Evolutionary conservation across 2,113 vertebrate genomes (phyloP).

Genomic region (Vidua macroura): DNA sequence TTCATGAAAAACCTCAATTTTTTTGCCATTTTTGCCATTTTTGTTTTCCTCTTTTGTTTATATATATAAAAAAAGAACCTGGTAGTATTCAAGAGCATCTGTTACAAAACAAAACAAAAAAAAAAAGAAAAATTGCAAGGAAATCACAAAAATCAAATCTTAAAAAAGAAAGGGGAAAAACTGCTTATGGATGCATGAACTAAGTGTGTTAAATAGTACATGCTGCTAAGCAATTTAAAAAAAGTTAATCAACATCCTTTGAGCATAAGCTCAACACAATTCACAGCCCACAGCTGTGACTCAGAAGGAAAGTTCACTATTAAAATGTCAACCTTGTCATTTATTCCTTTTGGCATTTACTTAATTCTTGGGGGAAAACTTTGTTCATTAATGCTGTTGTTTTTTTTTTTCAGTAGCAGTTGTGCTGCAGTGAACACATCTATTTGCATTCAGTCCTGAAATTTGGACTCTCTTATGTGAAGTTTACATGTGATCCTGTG

Average conservation of each 20-base stretch:
- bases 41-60: background rate
- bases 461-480: background rate
- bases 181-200: background rate
- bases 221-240: background rate
- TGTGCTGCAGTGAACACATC: background rate
- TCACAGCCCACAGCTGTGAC: constrained; percentile 39
- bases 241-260: background rate
- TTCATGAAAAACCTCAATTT: background rate
- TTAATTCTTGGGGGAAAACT: background rate
- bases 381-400: background rate
- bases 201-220: background rate
- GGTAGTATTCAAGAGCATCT: background rate
- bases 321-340: constrained; percentile 51
- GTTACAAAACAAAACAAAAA: background rate
- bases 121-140: background rate
- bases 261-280: background rate
- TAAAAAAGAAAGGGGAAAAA: background rate
- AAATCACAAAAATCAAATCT: background rate
- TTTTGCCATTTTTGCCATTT: background rate
- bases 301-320: constrained; percentile 19
- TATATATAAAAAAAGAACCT: background rate
- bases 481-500: background rate
- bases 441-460: background rate
- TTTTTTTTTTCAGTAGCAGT: background rate
- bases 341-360: constrained; percentile 34